These are phyloP conservation scores for Ictalurus punctatus DNA, from an alignment of 2,113 vertebrate species.

Conservation along the genomic window DNA sequence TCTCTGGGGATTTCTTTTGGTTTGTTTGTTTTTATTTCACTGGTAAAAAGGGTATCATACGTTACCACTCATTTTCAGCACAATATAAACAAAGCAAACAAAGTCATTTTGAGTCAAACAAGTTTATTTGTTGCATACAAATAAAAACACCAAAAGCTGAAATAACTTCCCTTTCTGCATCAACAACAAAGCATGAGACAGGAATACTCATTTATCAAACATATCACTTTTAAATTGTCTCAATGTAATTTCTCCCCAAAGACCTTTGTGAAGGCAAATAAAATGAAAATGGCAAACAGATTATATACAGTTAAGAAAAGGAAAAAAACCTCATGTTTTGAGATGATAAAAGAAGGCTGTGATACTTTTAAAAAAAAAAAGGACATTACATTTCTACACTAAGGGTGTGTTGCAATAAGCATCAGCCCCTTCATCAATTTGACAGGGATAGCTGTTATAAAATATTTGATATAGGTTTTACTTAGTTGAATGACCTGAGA, in stretches of 20 bases:
- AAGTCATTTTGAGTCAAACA: constrained; percentile 65
- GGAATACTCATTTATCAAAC: constrained; percentile 66
- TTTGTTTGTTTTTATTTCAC: neutral
- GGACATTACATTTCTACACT: constrained; percentile 45
- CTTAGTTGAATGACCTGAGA: constrained; percentile 58
- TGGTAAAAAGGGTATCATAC: neutral
- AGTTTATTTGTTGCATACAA: constrained; percentile 78
- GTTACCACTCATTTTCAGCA: neutral
- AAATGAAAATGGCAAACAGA: constrained; percentile 57
- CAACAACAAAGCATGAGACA: constrained; percentile 65
- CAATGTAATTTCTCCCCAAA: constrained; percentile 61
- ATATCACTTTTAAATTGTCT: constrained; percentile 55
- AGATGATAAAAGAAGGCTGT: constrained; percentile 49
- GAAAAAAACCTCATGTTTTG: constrained; percentile 23
- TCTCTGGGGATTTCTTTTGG: neutral
- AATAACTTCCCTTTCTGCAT: constrained; percentile 72
- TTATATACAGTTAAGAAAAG: constrained; percentile 54
- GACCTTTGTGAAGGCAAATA: constrained; percentile 54
- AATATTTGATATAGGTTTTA: constrained; percentile 49
- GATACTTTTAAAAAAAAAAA: constrained; percentile 30
- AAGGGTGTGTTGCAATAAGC: constrained; percentile 27
- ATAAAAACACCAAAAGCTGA: constrained; percentile 79
- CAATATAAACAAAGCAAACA: neutral
- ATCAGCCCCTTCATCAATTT: constrained; percentile 38
- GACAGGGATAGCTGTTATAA: constrained; percentile 49